Evolutionary conservation across 2,888 invertebrate species (phyloP), one percentile per base, ranked within the genome.

Genomic region (Therioaphis trifolii): DNA sequence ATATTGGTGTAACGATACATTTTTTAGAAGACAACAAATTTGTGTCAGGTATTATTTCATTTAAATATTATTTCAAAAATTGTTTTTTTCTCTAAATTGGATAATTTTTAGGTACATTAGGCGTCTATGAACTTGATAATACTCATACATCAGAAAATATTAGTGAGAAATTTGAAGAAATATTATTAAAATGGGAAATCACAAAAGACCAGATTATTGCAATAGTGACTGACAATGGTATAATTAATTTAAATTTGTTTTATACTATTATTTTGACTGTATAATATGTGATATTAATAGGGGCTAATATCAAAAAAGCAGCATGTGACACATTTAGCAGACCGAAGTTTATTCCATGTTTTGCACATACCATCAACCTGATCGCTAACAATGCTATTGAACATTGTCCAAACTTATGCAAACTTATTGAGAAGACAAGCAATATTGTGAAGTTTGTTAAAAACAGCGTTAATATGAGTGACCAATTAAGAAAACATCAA

Each of bases 11-110:
- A 29, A 63, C 63, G 7, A 63, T 63, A 4, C 63, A 63, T 7
- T 63, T 63, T 63, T 63, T 63, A 29, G 63, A 63, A 29, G 18
- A 29, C 27, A 63, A 15, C n/a, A 63, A 27, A 63, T 29, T 63
- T 63, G 29, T 63, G 15, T 63, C 63, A n/a, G 63, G 63, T 63
- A 63, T 29, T n/a, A n/a, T n/a, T n/a, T n/a, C n/a, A n/a, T n/a
- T n/a, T n/a, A n/a, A n/a, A 63, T n/a, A 63, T 29, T 4, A 27
- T 29, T 29, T 29, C 14, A n/a, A 15, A 63, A 29, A n/a, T n/a
- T 27, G 29, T 29, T 1, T 29, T 12, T 29, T 14, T 29, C n/a
- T 29, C 14, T 29, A 4, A 4, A 29, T 63, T 29, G 14, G 14
- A 4, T 63, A 29, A 61, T 11, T 27, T 61, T 63, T 63, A 63